Percentiles rank a stretch among this genome's conserved stretches.
phyloP scores from a whole-genome alignment of 2,113 vertebrate genomes.

The Pomatostomus ruficeps region DNA sequence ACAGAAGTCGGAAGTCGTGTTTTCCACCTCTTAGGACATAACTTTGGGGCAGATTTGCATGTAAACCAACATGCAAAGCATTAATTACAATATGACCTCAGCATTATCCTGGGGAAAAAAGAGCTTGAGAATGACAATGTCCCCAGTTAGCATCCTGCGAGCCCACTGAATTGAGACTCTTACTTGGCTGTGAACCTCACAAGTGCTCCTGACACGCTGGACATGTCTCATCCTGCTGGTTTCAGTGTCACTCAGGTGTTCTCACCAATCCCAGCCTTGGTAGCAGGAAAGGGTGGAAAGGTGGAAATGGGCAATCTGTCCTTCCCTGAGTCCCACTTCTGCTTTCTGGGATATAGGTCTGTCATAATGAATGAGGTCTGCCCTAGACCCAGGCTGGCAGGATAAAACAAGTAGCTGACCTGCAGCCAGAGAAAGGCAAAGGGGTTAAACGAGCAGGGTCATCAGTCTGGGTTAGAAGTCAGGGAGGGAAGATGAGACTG shows the following conservation, averaged over 20 bases:
- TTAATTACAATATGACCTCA: not conserved
- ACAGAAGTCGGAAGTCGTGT: not conserved
- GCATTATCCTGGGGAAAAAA: not conserved
- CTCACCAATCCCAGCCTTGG: not conserved
- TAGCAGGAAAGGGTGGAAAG: not conserved
- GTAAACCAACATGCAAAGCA: not conserved
- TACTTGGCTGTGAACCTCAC: not conserved
- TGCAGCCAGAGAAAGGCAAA: not conserved
- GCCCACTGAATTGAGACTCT: not conserved
- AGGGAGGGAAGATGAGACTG: not conserved
- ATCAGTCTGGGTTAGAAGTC: not conserved
- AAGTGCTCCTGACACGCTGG: not conserved
- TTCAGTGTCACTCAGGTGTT: not conserved
- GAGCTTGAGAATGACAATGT: not conserved
- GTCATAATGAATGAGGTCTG: not conserved
- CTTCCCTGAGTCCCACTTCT: not conserved
- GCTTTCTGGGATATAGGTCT: not conserved
- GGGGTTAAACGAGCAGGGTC: not conserved
- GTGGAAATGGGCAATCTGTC: not conserved
- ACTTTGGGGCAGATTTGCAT: not conserved
- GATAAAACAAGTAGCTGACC: not conserved
- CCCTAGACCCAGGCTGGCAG: not conserved
- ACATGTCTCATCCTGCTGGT: not conserved
- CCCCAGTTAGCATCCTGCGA: not conserved
- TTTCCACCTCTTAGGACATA: not conserved